phyloP scores from a whole-genome alignment of 2,797 vertebrate genomes.

The Parauchenoglanis punctatus region DNA sequence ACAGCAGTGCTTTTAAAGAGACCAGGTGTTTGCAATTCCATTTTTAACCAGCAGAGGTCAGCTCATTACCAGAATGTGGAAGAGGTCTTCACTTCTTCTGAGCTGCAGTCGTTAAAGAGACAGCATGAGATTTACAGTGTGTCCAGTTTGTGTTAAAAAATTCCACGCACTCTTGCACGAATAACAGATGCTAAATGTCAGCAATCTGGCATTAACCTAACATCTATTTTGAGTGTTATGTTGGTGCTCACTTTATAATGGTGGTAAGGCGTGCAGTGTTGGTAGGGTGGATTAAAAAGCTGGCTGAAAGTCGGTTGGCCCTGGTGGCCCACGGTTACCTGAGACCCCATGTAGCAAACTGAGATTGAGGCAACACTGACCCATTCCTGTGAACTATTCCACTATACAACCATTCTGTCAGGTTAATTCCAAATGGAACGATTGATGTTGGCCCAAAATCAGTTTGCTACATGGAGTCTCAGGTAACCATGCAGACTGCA shows the following conservation, averaged over 20 bases:
- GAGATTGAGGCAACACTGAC: neutral
- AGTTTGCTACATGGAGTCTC: neutral
- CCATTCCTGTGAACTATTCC: neutral
- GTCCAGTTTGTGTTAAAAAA: neutral
- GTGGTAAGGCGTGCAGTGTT: neutral
- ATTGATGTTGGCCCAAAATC: neutral
- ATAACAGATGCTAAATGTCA: neutral
- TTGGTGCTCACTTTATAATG: neutral
- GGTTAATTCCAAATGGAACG: neutral
- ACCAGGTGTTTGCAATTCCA: neutral
- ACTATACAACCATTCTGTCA: neutral
- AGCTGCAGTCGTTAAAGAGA: neutral
- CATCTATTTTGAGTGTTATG: neutral
- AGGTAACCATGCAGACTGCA: neutral
- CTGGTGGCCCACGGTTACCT: too few species aligned
- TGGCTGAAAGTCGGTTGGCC: neutral
- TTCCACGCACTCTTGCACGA: neutral
- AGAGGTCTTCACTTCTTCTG: neutral
- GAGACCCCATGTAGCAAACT: neutral
- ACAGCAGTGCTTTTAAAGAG: neutral
- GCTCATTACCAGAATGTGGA: neutral
- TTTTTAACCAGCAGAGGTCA: slow-evolving; percentile 8
- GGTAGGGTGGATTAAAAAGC: neutral
- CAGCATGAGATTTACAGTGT: neutral
- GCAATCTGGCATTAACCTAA: neutral